Evolutionary conservation across 2,113 vertebrate species (phyloP).

Genomic region (Notothenia rossii): DNA sequence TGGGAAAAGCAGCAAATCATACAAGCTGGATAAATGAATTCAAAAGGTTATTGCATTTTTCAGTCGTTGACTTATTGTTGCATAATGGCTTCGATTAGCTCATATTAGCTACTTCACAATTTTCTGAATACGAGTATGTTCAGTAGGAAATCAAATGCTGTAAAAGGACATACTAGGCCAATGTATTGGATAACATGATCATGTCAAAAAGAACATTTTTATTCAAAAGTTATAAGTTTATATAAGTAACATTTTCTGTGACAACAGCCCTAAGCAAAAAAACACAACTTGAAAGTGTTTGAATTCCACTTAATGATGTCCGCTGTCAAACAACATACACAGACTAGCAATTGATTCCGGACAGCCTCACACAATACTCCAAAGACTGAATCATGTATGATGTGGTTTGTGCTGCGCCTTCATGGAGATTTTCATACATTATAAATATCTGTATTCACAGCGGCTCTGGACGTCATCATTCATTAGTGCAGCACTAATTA

Average conservation of each 20-base stretch:
- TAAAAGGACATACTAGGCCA: background rate
- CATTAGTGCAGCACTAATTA: constrained; percentile 17
- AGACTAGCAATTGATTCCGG: constrained; percentile 1
- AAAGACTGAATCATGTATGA: background rate
- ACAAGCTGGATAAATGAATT: background rate
- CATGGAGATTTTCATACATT: constrained; percentile 18
- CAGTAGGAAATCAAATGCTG: background rate
- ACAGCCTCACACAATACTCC: constrained; percentile 4
- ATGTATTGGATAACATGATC: background rate
- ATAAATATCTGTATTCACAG: constrained; percentile 25
- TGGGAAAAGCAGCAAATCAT: background rate
- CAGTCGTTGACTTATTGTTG: background rate
- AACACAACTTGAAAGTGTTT: background rate
- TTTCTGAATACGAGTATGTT: background rate
- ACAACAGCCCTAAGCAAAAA: too few species aligned
- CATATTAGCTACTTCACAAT: background rate
- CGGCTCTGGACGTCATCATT: constrained; percentile 14
- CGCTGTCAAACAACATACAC: constrained; percentile 25
- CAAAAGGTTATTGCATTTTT: too few species aligned
- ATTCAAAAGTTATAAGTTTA: background rate
- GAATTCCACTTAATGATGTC: background rate
- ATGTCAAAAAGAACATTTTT: background rate
- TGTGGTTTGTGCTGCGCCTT: constrained; percentile 6
- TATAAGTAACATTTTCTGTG: background rate
- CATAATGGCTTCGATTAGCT: background rate